Evolutionary conservation across 2,797 vertebrate genomes (phyloP), one percentile per base, ranked within the genome.

Genomic region (Channallabes apus): DNA sequence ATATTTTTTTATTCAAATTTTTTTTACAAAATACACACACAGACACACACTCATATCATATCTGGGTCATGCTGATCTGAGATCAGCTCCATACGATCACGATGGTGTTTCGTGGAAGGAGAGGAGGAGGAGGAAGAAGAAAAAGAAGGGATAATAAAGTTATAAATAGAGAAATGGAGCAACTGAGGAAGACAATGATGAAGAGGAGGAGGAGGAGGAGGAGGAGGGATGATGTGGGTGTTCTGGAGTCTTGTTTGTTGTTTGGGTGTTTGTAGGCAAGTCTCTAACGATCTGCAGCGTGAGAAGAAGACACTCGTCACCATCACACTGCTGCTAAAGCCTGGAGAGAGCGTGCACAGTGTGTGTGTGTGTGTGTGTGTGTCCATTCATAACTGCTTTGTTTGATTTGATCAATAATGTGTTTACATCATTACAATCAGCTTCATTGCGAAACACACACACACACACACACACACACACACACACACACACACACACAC

Each of bases 321-420:
- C 27, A 32, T 58, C 29, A 77, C 54, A 58, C 8, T 58, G 73
- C 32, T 77, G 20, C 54, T 58, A 58, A 77, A 58, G 9, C 73
- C 73, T 0, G 1, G 41, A 7, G 24, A n/a, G 51, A 59, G 17
- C 0, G 46, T 46, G 8, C 18, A 54, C 2, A 7, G 51, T 29
- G 73, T 76, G 51, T 76, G 73, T 38, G 76, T 61, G 77, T 62
- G 58, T 51, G 69, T 64, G 71, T 72, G 69, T 73, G 62, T 64
- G 62, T 9, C 8, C 41, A 46, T 46, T 9, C 41, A 46, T 46
- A 46, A 46, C 8, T 46, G 41, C 41, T 9, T 46, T 46, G 41
- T 46, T 8, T 46, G 41, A 46, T 46, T 46, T 46, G 41, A 46
- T 46, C 41, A 46, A 8, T 46, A 8, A 46, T 46, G 41, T 61